These are phyloP conservation scores for Cladorhizidae sp. DNA, from an alignment of 37 sponge, comb jelly and placozoan genomes.

Conservation along the genomic window DNA sequence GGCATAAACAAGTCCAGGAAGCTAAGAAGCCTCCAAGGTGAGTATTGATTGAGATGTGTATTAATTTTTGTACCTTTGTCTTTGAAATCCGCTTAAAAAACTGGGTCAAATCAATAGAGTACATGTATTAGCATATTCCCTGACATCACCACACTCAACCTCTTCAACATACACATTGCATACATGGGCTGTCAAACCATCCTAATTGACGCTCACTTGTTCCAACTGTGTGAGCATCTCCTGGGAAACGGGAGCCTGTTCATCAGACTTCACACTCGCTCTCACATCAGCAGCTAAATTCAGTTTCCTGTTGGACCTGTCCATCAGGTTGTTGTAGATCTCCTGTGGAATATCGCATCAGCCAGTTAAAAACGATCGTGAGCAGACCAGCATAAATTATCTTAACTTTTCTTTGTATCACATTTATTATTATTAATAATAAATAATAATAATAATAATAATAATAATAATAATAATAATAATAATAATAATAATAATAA, in stretches of 20 bases:
- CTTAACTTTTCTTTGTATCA: too few species aligned
- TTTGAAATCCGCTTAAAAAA: too few species aligned
- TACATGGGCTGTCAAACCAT: neutral
- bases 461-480: neutral
- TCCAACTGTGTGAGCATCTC: constrained; percentile 19
- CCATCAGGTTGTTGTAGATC: constrained; percentile 7
- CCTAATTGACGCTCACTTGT: constrained; percentile 24
- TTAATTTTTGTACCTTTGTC: too few species aligned
- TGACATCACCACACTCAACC: too few species aligned
- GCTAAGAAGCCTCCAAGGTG: too few species aligned
- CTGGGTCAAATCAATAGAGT: too few species aligned
- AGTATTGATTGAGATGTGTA: too few species aligned
- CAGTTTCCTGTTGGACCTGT: neutral
- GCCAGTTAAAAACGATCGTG: too few species aligned
- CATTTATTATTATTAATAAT: neutral
- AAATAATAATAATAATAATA: neutral
- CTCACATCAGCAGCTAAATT: constrained; percentile 3
- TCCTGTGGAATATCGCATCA: neutral
- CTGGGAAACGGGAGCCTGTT: constrained; percentile 4
- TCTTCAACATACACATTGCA: too few species aligned
- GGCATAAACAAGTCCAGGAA: too few species aligned
- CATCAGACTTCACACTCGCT: neutral
- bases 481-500: neutral
- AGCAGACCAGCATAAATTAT: too few species aligned
- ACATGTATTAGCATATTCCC: too few species aligned